Percentiles rank a stretch among this genome's conserved stretches.
These are phyloP conservation scores for Eledone cirrhosa DNA, from an alignment of 2,888 invertebrate genomes.

Conservation along the genomic window DNA sequence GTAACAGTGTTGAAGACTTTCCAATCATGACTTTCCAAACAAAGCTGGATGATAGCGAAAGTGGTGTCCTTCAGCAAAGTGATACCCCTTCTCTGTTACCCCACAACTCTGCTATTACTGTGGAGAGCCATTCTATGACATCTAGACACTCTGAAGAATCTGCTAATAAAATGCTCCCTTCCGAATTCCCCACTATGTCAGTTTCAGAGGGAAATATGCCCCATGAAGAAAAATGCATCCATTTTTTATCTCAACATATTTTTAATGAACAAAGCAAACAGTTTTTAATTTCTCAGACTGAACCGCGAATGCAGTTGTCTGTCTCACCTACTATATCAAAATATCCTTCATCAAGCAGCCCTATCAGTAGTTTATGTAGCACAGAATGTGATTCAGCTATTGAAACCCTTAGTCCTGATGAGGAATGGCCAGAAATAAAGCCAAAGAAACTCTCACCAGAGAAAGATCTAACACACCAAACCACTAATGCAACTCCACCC, in stretches of 20 bases:
- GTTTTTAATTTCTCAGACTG: background rate
- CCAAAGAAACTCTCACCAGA: background rate
- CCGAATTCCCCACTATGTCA: background rate
- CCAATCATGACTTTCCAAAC: background rate
- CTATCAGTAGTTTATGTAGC: constrained; percentile 46
- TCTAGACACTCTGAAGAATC: background rate
- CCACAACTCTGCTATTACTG: too few relatives aligned
- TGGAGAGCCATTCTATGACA: too few relatives aligned
- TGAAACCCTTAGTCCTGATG: constrained; percentile 52
- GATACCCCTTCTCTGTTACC: too few relatives aligned
- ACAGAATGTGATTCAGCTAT: constrained; percentile 59
- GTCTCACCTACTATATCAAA: background rate
- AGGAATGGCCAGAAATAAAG: constrained; percentile 40
- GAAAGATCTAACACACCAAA: background rate
- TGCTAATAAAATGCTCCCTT: background rate
- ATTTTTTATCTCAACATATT: background rate
- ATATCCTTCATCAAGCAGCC: constrained; percentile 10
- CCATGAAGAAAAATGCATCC: background rate
- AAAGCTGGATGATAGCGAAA: background rate
- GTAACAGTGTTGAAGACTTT: background rate
- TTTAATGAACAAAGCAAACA: constrained; percentile 16
- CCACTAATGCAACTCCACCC: background rate
- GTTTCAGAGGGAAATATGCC: background rate
- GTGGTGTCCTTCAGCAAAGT: too few relatives aligned
- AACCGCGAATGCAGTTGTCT: background rate